Evolutionary conservation across 2,888 invertebrate species (phyloP).

Genomic region (Lypha dubia): DNA sequence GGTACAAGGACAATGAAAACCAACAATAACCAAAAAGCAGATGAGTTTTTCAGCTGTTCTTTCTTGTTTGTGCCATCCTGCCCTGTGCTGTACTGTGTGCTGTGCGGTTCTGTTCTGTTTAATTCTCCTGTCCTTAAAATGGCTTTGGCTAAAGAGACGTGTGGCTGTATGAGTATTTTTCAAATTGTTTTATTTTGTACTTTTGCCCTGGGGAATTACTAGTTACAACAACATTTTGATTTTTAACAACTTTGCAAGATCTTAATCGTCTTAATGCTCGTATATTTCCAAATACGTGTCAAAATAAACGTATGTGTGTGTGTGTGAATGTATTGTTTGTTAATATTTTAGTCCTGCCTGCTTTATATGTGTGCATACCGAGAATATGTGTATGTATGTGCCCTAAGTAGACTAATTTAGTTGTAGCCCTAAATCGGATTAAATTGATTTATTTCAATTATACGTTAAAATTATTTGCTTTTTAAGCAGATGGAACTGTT

Average conservation of each 20-base stretch:
- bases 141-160: not conserved
- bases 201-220: slow-evolving; percentile 15
- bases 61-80: slow-evolving; percentile 24
- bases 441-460: slow-evolving; percentile 41
- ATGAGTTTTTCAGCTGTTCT: slow-evolving; percentile 71
- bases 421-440: slow-evolving; percentile 54
- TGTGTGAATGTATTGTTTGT: not conserved
- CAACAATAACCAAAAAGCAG: slow-evolving; percentile 67
- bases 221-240: slow-evolving; percentile 59
- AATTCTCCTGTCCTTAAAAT: not conserved
- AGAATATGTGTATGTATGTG: no score
- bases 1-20: slow-evolving; percentile 65
- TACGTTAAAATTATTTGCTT: not conserved
- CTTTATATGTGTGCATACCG: not conserved
- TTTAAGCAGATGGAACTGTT: not conserved
- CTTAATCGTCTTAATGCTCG: slow-evolving; percentile 58
- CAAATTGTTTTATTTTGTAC: not conserved
- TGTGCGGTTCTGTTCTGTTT: not conserved
- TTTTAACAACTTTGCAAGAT: slow-evolving; percentile 51
- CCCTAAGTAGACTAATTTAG: slow-evolving; percentile 43
- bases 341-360: slow-evolving; percentile 31
- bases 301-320: slow-evolving; percentile 5
- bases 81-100: not conserved
- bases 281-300: slow-evolving; percentile 36
- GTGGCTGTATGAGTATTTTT: not conserved